phyloP scores from a whole-genome alignment of 2,113 vertebrate species.

The Bagarius yarrelli region DNA sequence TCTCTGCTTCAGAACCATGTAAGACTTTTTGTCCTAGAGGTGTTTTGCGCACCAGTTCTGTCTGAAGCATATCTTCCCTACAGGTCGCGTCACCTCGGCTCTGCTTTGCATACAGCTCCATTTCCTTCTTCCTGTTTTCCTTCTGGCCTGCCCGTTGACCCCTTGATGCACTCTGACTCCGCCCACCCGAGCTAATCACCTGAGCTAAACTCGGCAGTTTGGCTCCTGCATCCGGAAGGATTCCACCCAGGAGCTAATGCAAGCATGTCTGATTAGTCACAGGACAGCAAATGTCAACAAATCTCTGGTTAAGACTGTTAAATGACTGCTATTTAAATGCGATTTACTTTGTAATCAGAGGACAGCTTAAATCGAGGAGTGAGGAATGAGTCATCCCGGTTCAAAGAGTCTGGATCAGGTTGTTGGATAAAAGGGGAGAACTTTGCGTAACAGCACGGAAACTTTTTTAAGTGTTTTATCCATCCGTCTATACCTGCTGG shows the following conservation, averaged over 20 bases:
- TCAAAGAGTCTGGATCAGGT: not conserved
- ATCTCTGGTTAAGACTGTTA: not conserved
- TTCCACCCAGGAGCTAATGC: not conserved
- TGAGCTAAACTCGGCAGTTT: not conserved
- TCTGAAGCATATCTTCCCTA: conserved; percentile 32
- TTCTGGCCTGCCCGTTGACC: conserved; percentile 4
- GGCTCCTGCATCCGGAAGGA: not conserved
- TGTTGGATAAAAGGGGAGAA: not conserved
- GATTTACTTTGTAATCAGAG: not conserved
- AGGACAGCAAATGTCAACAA: not conserved
- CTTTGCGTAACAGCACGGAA: not conserved
- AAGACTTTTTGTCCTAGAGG: conserved; percentile 34
- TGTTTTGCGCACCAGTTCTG: conserved; percentile 42
- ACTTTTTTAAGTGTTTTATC: not conserved
- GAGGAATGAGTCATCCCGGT: not conserved
- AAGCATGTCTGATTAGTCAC: not conserved
- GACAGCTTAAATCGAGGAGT: not conserved
- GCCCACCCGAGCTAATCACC: not conserved
- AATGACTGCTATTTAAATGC: not conserved
- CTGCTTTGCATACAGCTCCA: conserved; percentile 42
- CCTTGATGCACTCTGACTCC: conserved; percentile 11
- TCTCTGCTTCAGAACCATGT: not conserved
- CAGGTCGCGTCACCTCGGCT: conserved; percentile 22
- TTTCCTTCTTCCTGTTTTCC: conserved; percentile 41
- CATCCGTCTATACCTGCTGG: too few relatives aligned